Evolutionary conservation across 2,797 vertebrate genomes (phyloP).

Genomic region (Gymnodraco acuticeps): DNA sequence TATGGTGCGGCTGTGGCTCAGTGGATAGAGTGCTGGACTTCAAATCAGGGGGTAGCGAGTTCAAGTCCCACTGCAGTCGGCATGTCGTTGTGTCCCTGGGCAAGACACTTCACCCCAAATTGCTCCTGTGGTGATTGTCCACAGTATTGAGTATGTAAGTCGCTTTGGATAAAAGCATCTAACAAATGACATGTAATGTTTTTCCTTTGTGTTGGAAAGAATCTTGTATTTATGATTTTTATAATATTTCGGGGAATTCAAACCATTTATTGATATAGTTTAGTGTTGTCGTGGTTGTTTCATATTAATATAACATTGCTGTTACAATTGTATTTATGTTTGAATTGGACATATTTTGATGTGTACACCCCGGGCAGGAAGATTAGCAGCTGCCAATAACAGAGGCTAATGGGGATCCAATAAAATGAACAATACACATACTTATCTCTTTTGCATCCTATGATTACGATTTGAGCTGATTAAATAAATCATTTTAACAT

Average conservation of each 20-base stretch:
- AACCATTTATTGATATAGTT: not conserved
- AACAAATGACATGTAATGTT: too few species aligned
- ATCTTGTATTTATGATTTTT: not conserved
- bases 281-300: not conserved
- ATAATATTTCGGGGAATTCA: not conserved
- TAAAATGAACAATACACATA: conserved; percentile 7
- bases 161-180: too few species aligned
- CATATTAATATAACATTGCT: not conserved
- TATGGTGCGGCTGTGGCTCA: not conserved
- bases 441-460: not conserved
- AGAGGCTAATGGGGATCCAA: not conserved
- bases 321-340: not conserved
- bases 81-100: too few species aligned
- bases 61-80: too few species aligned
- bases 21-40: too few species aligned
- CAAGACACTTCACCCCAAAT: too few species aligned
- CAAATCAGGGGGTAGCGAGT: too few species aligned
- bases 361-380: not conserved
- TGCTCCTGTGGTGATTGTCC: too few species aligned
- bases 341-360: not conserved
- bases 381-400: not conserved
- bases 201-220: not conserved
- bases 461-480: not conserved
- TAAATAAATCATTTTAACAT: not conserved
- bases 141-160: too few species aligned